phyloP scores from a whole-genome alignment of 2,888 invertebrate species.

The Agapostemon virescens region DNA sequence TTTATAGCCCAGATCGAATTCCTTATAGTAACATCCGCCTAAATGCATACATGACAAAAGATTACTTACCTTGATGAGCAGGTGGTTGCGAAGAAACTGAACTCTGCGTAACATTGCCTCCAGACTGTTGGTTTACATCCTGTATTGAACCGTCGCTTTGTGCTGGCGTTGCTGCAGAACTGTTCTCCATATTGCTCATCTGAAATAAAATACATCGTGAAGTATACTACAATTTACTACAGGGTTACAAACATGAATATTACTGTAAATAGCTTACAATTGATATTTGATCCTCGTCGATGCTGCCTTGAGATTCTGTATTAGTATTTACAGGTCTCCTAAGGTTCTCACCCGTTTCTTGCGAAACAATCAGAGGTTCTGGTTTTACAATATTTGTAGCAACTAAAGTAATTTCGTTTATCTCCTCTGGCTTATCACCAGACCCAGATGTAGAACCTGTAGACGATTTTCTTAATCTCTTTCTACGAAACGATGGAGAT shows the following conservation, averaged over 20 bases:
- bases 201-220: conserved; percentile 42
- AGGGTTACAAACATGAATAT: not conserved
- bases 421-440: conserved; percentile 75
- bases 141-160: conserved; percentile 76
- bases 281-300: conserved; percentile 78
- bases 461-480: conserved; percentile 85
- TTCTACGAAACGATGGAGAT: conserved; percentile 84
- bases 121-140: conserved; percentile 75
- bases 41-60: conserved; percentile 6
- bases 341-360: conserved; percentile 71
- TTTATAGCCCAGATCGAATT: conserved; percentile 5
- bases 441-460: conserved; percentile 82
- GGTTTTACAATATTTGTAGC: conserved; percentile 78
- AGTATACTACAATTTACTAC: not conserved
- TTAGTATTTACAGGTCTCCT: conserved; percentile 74
- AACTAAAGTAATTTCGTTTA: conserved; percentile 77
- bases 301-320: conserved; percentile 77
- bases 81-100: conserved; percentile 74
- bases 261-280: conserved; percentile 68
- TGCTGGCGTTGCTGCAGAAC: conserved; percentile 74
- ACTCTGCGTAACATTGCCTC: conserved; percentile 73
- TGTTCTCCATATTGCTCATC: conserved; percentile 79
- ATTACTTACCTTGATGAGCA: conserved; percentile 76
- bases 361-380: conserved; percentile 74
- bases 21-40: conserved; percentile 1